Evolutionary conservation across 37 sponge, comb jelly and placozoan genomes (phyloP).

Genomic region (Ephydatia muelleri): DNA sequence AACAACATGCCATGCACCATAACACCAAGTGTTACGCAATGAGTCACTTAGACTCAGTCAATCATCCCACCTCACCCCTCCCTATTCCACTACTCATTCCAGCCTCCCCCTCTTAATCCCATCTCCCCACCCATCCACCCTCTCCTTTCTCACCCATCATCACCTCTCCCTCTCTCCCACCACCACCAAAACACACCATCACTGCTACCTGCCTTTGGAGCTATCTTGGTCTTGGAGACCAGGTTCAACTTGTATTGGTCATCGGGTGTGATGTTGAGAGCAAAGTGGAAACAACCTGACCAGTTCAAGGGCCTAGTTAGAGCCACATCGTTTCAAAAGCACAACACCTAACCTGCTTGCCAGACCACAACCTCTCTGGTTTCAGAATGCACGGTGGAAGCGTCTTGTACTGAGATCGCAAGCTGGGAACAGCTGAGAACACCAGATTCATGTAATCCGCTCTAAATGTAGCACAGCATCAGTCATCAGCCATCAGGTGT

Average conservation of each 20-base stretch:
- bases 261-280: constrained; percentile 78
- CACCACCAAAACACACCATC: not conserved
- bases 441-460: constrained; percentile 80
- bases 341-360: constrained; percentile 79
- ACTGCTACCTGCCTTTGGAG: constrained; percentile 48
- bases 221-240: constrained; percentile 80
- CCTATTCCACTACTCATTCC: no score
- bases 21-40: not conserved
- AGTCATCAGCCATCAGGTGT: not conserved
- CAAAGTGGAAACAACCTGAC: constrained; percentile 83
- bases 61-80: no score
- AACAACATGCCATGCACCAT: not conserved
- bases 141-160: no score
- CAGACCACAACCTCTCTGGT: constrained; percentile 87
- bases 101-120: not conserved
- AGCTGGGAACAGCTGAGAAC: constrained; percentile 65
- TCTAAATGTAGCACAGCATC: constrained; percentile 9
- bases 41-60: no score
- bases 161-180: no score
- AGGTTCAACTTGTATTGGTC: constrained; percentile 65
- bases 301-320: not conserved
- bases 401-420: constrained; percentile 14
- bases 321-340: not conserved
- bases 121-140: not conserved
- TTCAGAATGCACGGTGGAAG: constrained; percentile 84